These are phyloP conservation scores for Nannoperca obscura DNA, from an alignment of 2,797 vertebrate genomes.

Conservation along the genomic window DNA sequence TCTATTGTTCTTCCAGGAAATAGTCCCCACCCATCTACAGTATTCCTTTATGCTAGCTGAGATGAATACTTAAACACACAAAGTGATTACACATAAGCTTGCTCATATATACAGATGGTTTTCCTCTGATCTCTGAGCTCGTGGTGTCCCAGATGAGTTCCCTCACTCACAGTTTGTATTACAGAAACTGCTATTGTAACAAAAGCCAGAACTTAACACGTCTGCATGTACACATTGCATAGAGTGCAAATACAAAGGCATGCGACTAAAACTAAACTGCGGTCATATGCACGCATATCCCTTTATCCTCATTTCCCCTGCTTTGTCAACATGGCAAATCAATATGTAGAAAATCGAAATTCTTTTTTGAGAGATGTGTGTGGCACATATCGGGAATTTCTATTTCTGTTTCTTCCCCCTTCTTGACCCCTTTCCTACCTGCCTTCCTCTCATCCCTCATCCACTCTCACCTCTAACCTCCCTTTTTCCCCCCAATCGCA, in stretches of 20 bases:
- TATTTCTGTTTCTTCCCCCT: constrained; percentile 1
- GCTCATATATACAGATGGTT: constrained; percentile 75
- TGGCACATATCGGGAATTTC: background rate
- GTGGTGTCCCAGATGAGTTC: constrained; percentile 59
- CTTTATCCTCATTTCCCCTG: constrained; percentile 41
- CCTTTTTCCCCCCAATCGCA: background rate
- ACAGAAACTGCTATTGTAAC: constrained; percentile 49
- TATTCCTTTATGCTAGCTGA: constrained; percentile 54
- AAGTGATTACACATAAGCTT: constrained; percentile 71
- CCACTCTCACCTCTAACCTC: background rate
- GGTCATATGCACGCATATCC: constrained; percentile 2
- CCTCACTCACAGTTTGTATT: constrained; percentile 60
- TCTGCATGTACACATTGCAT: constrained; percentile 27
- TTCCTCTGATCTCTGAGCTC: constrained; percentile 70
- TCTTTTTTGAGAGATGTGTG: constrained; percentile 31
- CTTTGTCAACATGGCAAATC: constrained; percentile 54
- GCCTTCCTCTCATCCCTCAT: background rate
- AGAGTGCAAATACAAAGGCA: constrained; percentile 21
- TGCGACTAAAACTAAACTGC: constrained; percentile 29
- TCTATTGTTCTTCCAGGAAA: constrained; percentile 74
- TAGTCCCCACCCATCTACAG: constrained; percentile 44
- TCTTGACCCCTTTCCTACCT: background rate
- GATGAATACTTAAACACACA: constrained; percentile 73
- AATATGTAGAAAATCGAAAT: constrained; percentile 19
- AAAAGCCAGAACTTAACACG: constrained; percentile 39